Evolutionary conservation across 2,888 invertebrate species (phyloP).

Genomic region (Chouioia cunea): DNA sequence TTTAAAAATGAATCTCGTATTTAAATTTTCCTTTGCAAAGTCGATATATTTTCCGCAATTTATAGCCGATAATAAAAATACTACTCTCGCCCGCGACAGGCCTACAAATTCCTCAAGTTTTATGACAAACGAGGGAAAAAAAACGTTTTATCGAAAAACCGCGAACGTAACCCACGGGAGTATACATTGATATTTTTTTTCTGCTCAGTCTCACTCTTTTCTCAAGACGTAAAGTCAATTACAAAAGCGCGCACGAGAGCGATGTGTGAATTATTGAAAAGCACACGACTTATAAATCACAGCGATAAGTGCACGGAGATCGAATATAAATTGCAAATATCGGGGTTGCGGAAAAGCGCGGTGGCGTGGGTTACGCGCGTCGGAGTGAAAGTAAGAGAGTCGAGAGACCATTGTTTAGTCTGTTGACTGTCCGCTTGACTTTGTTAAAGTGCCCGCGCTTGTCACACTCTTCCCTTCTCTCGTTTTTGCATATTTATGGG

Average conservation of each 20-base stretch:
- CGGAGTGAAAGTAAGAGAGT: constrained; percentile 47
- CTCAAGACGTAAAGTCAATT: constrained; percentile 26
- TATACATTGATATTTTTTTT: no score
- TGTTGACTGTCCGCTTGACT: constrained; percentile 53
- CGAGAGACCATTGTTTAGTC: constrained; percentile 59
- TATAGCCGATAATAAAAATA: constrained; percentile 33
- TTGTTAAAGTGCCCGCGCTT: no score
- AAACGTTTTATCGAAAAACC: no score
- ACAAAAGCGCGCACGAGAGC: constrained; percentile 17
- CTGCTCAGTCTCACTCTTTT: no score
- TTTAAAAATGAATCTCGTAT: constrained; percentile 33
- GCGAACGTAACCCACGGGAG: no score
- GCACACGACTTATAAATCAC: constrained; percentile 41
- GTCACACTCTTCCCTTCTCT: constrained; percentile 26
- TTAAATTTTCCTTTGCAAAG: constrained; percentile 42
- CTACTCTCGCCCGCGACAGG: no score
- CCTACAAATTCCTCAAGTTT: no score
- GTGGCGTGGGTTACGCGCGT: constrained; percentile 42
- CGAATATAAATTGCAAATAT: constrained; percentile 46
- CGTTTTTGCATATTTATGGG: constrained; percentile 31
- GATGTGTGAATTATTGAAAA: constrained; percentile 43
- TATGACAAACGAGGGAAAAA: no score
- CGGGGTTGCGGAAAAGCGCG: no score
- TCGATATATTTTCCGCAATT: constrained; percentile 38
- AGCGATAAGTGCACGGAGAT: constrained; percentile 36